Evolutionary conservation across 2,888 invertebrate species (phyloP).

Genomic region (Neuroscelio doddi): DNA sequence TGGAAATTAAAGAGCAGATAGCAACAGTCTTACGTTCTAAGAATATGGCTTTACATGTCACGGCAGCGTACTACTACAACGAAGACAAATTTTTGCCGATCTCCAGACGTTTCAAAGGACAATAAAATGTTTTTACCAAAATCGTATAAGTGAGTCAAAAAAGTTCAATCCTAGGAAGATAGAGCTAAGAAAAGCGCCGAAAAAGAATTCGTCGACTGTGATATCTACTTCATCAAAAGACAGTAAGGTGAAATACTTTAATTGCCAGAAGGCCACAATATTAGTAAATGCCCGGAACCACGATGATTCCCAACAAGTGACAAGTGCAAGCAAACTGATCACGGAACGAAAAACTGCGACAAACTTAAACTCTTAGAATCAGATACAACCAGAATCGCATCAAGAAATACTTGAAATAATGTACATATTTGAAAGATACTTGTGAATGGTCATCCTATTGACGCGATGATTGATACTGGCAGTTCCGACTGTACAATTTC

Average conservation of each 20-base stretch:
- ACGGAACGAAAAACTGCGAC: slow-evolving; percentile 4
- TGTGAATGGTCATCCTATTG: background rate
- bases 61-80: background rate
- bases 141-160: too few relatives aligned
- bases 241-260: slow-evolving; percentile 10
- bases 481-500: slow-evolving; percentile 43
- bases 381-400: too few relatives aligned
- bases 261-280: slow-evolving; percentile 22
- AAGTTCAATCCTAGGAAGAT: too few relatives aligned
- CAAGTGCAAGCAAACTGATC: slow-evolving; percentile 1
- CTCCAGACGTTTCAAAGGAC: slow-evolving; percentile 2
- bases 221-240: too few relatives aligned
- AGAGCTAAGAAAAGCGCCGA: background rate
- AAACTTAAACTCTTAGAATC: slow-evolving; percentile 7
- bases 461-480: slow-evolving; percentile 41
- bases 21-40: slow-evolving; percentile 19
- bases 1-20: slow-evolving; percentile 24
- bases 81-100: slow-evolving; percentile 12
- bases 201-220: background rate
- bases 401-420: too few relatives aligned
- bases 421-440: too few relatives aligned
- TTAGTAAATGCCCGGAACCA: slow-evolving; percentile 14
- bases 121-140: background rate
- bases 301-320: background rate
- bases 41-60: slow-evolving; percentile 18